These are phyloP conservation scores for Theristus sp. DNA, from an alignment of 2,888 invertebrate genomes.

Conservation along the genomic window DNA sequence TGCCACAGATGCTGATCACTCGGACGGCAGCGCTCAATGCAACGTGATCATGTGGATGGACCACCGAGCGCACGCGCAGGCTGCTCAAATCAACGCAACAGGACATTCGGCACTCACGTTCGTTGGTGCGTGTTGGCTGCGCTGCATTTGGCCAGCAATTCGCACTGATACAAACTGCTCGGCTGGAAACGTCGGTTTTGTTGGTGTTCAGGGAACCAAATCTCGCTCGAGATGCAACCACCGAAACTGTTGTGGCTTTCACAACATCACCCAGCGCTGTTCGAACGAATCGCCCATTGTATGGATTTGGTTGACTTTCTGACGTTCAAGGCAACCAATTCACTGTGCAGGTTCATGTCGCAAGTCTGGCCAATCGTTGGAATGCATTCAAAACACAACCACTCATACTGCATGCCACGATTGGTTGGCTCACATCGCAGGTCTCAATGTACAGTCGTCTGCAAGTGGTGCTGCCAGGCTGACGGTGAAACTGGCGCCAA, in stretches of 20 bases:
- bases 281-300: slow-evolving; percentile 26
- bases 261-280: slow-evolving; percentile 26
- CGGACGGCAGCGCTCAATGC: background rate
- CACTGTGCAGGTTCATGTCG: too few species aligned
- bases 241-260: slow-evolving; percentile 87
- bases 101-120: slow-evolving; percentile 56
- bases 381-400: too few species aligned
- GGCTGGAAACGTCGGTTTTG: too few species aligned
- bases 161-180: too few species aligned
- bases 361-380: too few species aligned
- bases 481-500: slow-evolving; percentile 36
- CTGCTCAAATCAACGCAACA: slow-evolving; percentile 55
- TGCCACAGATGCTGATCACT: too few species aligned
- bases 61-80: slow-evolving; percentile 61
- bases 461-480: slow-evolving; percentile 70
- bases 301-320: slow-evolving; percentile 84
- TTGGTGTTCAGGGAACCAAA: slow-evolving; percentile 46
- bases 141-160: too few species aligned
- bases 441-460: slow-evolving; percentile 73
- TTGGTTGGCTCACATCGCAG: slow-evolving; percentile 37
- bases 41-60: slow-evolving; percentile 84
- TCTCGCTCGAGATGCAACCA: slow-evolving; percentile 89
- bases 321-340: slow-evolving; percentile 83
- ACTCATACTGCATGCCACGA: too few species aligned
- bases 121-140: slow-evolving; percentile 39